Percentiles rank a stretch among this genome's conserved stretches.
These are phyloP conservation scores for Xenopus petersii DNA, from an alignment of 2,797 vertebrate species.

Conservation along the genomic window DNA sequence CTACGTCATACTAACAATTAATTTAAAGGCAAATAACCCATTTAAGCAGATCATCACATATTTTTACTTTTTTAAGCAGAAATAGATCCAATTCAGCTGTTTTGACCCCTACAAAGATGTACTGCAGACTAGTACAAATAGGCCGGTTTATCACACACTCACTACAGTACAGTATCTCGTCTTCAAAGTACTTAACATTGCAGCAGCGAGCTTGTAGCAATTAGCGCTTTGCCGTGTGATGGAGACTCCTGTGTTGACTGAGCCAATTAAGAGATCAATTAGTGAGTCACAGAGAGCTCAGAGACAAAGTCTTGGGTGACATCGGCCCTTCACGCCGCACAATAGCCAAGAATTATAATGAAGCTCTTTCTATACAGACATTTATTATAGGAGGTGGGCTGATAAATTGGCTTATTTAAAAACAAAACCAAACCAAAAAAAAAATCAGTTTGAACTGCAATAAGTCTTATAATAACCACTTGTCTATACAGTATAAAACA, in stretches of 20 bases:
- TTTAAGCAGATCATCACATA: no score
- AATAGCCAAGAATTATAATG: slow-evolving; percentile 47
- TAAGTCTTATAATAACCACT: no score
- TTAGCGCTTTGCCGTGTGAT: slow-evolving; percentile 60
- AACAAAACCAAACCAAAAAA: neutral
- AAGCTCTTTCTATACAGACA: slow-evolving; percentile 11
- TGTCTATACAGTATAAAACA: no score
- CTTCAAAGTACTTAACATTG: slow-evolving; percentile 54
- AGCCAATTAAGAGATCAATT: slow-evolving; percentile 76
- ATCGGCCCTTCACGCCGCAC: slow-evolving; percentile 47
- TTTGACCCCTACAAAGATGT: no score
- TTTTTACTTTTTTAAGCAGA: no score
- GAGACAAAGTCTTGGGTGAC: slow-evolving; percentile 56
- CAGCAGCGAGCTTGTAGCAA: slow-evolving; percentile 64
- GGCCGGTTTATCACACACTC: accelerated
- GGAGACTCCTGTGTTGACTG: slow-evolving; percentile 64
- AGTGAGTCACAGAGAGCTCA: slow-evolving; percentile 54
- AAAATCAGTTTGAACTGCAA: no score
- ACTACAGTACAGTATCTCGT: slow-evolving; percentile 15
- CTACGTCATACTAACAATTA: no score
- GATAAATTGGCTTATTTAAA: neutral
- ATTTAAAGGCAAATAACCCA: no score
- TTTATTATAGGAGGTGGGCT: neutral
- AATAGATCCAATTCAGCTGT: no score
- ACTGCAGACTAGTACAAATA: neutral